Evolutionary conservation across 2,113 vertebrate species (phyloP).

Genomic region (Setophaga petechia): DNA sequence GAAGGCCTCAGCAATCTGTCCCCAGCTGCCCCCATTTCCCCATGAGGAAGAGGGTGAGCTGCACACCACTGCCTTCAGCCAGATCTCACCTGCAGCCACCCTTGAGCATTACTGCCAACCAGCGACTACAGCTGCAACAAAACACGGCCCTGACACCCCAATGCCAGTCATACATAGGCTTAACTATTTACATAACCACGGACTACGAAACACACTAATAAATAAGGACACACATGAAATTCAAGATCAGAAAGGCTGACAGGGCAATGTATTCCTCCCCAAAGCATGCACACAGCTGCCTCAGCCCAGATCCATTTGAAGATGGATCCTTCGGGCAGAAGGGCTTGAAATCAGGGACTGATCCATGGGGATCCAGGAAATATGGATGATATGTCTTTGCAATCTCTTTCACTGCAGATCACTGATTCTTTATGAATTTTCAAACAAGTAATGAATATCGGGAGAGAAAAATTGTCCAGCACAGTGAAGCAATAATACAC

Average conservation of each 20-base stretch:
- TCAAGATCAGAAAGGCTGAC: not conserved
- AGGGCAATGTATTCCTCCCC: not conserved
- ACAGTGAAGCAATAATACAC: conserved; percentile 14
- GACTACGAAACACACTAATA: not conserved
- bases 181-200: not conserved
- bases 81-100: not conserved
- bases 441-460: not conserved
- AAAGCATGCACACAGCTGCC: not conserved
- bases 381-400: not conserved
- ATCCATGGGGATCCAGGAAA: not conserved
- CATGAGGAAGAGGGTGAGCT: not conserved
- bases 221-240: not conserved
- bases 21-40: fast-evolving
- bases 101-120: not conserved
- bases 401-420: not conserved
- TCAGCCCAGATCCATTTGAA: not conserved
- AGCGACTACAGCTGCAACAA: not conserved
- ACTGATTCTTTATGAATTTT: not conserved
- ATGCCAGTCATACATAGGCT: fast-evolving
- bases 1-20: fast-evolving
- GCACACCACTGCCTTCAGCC: not conserved
- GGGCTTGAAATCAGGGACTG: not conserved
- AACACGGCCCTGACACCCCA: not conserved
- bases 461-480: not conserved
- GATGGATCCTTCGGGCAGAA: not conserved